These are phyloP conservation scores for Hypothenemus hampei DNA, from an alignment of 1,140 invertebrate genomes.

Conservation along the genomic window DNA sequence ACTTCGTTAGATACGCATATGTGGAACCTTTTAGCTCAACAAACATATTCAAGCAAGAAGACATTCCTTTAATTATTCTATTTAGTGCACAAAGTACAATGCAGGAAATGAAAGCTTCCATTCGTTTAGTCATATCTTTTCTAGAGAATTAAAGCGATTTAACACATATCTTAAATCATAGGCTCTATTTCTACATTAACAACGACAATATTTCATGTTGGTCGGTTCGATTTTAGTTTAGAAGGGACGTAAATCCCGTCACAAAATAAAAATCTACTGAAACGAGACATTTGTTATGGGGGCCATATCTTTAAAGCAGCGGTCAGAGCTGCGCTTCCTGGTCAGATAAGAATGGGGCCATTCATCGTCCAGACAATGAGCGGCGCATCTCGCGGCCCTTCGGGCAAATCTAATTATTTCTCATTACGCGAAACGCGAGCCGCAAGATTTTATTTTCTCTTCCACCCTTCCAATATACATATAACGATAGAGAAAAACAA, in stretches of 20 bases:
- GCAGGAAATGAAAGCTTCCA: too few relatives aligned
- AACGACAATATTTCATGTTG: not conserved
- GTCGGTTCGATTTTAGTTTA: not conserved
- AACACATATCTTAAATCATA: too few relatives aligned
- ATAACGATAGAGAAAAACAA: too few relatives aligned
- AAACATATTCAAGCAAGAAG: too few relatives aligned
- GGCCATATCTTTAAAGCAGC: constrained; percentile 2
- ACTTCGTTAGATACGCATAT: too few relatives aligned
- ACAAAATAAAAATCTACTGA: not conserved
- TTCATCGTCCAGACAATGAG: constrained; percentile 7
- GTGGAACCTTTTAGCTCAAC: too few relatives aligned
- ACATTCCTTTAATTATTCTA: too few relatives aligned
- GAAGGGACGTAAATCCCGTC: constrained; percentile 1
- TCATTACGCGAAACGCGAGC: not conserved
- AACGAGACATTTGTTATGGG: not conserved
- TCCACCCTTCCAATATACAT: not conserved
- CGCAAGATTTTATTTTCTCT: not conserved
- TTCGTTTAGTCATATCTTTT: too few relatives aligned
- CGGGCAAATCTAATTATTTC: constrained; percentile 1
- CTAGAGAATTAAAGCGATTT: too few relatives aligned
- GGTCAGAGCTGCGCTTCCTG: constrained; percentile 2
- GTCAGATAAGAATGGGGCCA: constrained; percentile 5
- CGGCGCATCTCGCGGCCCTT: not conserved
- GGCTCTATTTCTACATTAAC: not conserved
- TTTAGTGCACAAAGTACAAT: too few relatives aligned